phyloP scores from a whole-genome alignment of 2,888 invertebrate species.

The Prosopocoilus inquinatus region DNA sequence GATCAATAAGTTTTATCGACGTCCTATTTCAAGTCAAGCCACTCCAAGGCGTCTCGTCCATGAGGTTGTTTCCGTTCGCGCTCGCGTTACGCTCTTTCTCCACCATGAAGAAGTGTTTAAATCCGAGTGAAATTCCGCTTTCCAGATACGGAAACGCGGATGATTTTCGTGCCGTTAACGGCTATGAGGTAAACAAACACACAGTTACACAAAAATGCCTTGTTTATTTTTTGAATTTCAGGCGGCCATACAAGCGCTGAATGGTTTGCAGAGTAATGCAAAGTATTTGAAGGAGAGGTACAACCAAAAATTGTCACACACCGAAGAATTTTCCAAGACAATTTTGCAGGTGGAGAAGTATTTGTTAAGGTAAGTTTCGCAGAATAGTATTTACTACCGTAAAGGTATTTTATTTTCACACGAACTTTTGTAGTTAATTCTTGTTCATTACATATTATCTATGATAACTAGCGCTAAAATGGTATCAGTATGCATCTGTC shows the following conservation, averaged over 20 bases:
- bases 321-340: conserved; percentile 25
- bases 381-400: too few species aligned
- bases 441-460: background rate
- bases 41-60: too few species aligned
- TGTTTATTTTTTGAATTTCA: conserved; percentile 41
- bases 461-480: background rate
- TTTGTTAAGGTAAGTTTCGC: conserved; percentile 49
- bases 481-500: too few species aligned
- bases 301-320: conserved; percentile 46
- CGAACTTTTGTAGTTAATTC: background rate
- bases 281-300: conserved; percentile 56
- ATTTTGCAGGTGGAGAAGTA: conserved; percentile 57
- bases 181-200: too few species aligned
- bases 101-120: too few species aligned
- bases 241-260: conserved; percentile 69
- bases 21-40: background rate
- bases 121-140: too few species aligned
- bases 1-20: background rate
- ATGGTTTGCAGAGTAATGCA: conserved; percentile 72
- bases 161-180: too few species aligned
- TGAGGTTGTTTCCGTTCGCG: too few species aligned
- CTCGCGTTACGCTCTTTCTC: too few species aligned
- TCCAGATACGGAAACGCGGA: too few species aligned
- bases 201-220: too few species aligned
- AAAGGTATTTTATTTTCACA: too few species aligned